Percentiles rank a stretch among this genome's conserved stretches.
Evolutionary conservation across 2,888 invertebrate genomes (phyloP).

Genomic region (Cerceris rybyensis): DNA sequence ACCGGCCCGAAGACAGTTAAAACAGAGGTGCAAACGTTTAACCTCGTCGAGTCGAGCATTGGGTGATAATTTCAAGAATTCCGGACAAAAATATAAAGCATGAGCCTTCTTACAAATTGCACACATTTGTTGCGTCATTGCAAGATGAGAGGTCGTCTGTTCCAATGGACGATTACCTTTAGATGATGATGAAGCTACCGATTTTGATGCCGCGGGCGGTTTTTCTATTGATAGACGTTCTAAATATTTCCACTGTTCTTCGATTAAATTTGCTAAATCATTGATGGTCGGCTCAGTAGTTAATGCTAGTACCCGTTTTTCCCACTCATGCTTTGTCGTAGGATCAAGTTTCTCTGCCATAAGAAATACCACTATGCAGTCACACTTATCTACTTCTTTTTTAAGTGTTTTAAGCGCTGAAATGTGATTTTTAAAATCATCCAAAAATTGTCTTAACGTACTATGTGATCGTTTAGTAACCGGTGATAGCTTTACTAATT

Average conservation of each 20-base stretch:
- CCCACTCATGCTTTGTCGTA: background rate
- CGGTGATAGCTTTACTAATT: background rate
- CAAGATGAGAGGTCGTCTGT: background rate
- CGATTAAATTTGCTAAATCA: background rate
- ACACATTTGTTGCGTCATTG: background rate
- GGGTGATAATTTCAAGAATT: background rate
- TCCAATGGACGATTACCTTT: background rate
- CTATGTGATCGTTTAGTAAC: background rate
- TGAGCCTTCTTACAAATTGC: background rate
- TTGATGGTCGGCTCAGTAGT: background rate
- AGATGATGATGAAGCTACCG: too few species aligned
- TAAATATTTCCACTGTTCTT: background rate
- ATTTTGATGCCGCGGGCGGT: too few species aligned
- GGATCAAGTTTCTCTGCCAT: background rate
- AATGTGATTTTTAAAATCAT: background rate
- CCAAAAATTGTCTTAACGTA: background rate
- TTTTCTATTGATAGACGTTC: background rate
- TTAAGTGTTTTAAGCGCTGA: background rate
- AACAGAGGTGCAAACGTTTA: background rate
- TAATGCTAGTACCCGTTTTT: background rate
- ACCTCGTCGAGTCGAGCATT: background rate
- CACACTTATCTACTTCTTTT: background rate
- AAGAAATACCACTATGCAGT: background rate
- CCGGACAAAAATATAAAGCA: background rate
- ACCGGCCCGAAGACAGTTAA: slow-evolving; percentile 5